Evolutionary conservation across 2,113 vertebrate species (phyloP).

Genomic region (Macrotus californicus): DNA sequence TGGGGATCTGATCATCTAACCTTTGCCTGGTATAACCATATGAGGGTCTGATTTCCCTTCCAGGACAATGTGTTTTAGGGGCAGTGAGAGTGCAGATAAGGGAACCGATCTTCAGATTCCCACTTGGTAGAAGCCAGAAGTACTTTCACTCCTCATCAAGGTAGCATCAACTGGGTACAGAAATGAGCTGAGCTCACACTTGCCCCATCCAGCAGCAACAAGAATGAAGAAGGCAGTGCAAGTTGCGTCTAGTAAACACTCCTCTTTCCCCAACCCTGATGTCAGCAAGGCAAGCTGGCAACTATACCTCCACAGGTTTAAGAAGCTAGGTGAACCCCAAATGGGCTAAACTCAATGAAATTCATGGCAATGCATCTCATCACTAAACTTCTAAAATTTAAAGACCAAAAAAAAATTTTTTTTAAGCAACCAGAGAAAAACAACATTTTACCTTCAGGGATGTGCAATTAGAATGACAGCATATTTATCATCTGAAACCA

Average conservation of each 20-base stretch:
- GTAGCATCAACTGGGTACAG: background rate
- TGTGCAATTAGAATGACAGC: background rate
- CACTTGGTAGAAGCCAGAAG: background rate
- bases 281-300: background rate
- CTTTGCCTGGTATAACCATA: background rate
- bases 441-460: background rate
- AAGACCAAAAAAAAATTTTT: background rate
- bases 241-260: background rate
- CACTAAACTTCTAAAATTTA: background rate
- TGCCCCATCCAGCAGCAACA: background rate
- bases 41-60: background rate
- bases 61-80: background rate
- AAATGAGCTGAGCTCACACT: no score
- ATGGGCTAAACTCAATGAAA: background rate
- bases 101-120: background rate
- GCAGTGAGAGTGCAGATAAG: background rate
- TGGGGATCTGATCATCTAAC: background rate
- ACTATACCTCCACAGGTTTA: background rate
- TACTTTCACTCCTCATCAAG: background rate
- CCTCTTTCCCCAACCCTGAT: background rate
- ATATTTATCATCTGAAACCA: background rate
- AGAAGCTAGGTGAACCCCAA: background rate
- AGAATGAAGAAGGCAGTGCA: background rate
- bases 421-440: background rate
- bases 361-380: background rate